These are phyloP conservation scores for Xanthia togata DNA, from an alignment of 2,888 invertebrate genomes.

Conservation along the genomic window DNA sequence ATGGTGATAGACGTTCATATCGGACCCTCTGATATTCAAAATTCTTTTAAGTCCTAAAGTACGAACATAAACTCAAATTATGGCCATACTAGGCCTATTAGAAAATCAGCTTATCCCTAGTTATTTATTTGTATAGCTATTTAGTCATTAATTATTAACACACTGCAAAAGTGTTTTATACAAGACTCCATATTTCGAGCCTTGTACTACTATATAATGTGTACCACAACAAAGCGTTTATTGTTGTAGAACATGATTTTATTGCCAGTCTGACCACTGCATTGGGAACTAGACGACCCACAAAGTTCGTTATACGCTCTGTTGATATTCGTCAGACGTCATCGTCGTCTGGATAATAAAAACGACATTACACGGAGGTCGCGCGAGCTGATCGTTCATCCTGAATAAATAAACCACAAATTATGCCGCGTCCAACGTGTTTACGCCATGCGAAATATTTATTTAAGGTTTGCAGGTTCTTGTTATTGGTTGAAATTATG, in stretches of 20 bases:
- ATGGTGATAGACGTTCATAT: neutral
- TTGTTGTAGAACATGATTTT: constrained; percentile 57
- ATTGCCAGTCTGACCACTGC: constrained; percentile 44
- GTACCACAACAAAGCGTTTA: constrained; percentile 50
- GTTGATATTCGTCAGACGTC: constrained; percentile 63
- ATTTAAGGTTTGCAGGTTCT: constrained; percentile 51
- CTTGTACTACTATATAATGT: neutral
- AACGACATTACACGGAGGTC: constrained; percentile 74
- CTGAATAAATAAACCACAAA: constrained; percentile 76
- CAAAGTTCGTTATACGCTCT: constrained; percentile 53
- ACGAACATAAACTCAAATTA: neutral
- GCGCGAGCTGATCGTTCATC: constrained; percentile 71
- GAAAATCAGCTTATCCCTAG: neutral
- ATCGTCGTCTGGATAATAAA: constrained; percentile 72
- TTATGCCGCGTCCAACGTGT: constrained; percentile 70
- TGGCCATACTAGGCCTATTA: neutral
- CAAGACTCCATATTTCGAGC: constrained; percentile 1
- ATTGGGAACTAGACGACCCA: constrained; percentile 54
- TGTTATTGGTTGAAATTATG: constrained; percentile 38
- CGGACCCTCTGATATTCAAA: neutral
- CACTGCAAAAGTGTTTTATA: neutral
- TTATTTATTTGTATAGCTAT: neutral
- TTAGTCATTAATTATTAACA: constrained; percentile 4
- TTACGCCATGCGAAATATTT: constrained; percentile 72
- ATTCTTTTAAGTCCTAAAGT: neutral